These are phyloP conservation scores for Eilema caniola DNA, from an alignment of 2,888 invertebrate species.

Conservation along the genomic window DNA sequence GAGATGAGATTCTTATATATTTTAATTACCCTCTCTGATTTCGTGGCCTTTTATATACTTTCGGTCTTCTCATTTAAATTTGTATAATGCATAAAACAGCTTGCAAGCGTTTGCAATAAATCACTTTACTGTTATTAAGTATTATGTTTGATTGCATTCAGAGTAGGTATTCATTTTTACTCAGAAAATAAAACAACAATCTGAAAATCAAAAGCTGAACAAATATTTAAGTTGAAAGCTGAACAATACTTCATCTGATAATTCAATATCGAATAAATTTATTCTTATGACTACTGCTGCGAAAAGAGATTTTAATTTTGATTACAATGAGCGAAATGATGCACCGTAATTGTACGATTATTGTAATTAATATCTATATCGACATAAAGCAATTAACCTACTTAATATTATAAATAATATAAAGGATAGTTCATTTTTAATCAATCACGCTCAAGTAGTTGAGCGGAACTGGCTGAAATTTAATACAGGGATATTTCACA, in stretches of 20 bases:
- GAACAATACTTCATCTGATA: constrained; percentile 1
- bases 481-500: too few relatives aligned
- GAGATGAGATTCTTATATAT: too few relatives aligned
- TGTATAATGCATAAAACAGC: neutral
- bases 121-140: neutral
- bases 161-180: neutral
- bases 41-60: neutral
- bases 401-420: too few relatives aligned
- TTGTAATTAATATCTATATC: neutral
- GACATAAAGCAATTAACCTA: too few relatives aligned
- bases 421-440: too few relatives aligned
- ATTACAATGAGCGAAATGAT: neutral
- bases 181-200: neutral
- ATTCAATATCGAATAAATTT: neutral
- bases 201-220: neutral
- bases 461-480: too few relatives aligned
- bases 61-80: neutral
- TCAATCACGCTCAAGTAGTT: too few relatives aligned
- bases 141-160: neutral
- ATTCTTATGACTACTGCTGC: neutral
- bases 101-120: neutral
- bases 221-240: neutral
- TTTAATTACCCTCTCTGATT: neutral
- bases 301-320: neutral
- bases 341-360: neutral